phyloP scores from a whole-genome alignment of 1,140 invertebrate species.

The Papilio machaon region DNA sequence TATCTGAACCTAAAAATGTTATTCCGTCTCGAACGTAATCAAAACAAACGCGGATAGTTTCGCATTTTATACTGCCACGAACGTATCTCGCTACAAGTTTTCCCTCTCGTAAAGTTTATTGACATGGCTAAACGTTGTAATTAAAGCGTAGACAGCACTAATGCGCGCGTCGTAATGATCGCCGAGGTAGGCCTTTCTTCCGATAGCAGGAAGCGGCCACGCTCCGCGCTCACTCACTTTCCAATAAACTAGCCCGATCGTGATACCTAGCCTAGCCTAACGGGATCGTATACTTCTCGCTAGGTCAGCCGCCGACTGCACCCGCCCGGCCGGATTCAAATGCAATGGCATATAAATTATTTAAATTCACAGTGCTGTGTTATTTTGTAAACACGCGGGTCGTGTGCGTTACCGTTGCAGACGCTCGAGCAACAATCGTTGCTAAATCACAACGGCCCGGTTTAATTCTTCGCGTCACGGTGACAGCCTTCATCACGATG shows the following conservation, averaged over 20 bases:
- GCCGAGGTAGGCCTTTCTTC: slow-evolving; percentile 58
- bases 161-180: slow-evolving; percentile 40
- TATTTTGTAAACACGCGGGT: slow-evolving; percentile 32
- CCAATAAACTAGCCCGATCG: slow-evolving; percentile 77
- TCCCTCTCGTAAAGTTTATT: slow-evolving; percentile 39
- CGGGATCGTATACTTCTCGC: slow-evolving; percentile 71
- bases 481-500: slow-evolving; percentile 59
- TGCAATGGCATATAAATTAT: slow-evolving; percentile 31
- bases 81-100: slow-evolving; percentile 19
- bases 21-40: background rate
- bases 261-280: slow-evolving; percentile 76
- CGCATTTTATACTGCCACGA: background rate
- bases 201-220: slow-evolving; percentile 62
- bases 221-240: slow-evolving; percentile 73
- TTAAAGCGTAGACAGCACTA: slow-evolving; percentile 32
- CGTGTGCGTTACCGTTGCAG: slow-evolving; percentile 37
- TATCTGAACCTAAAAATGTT: too few relatives aligned
- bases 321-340: slow-evolving; percentile 18
- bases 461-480: slow-evolving; percentile 53
- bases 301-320: slow-evolving; percentile 61
- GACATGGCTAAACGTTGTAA: slow-evolving; percentile 34
- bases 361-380: slow-evolving; percentile 29
- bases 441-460: slow-evolving; percentile 45
- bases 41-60: background rate
- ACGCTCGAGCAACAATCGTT: slow-evolving; percentile 40